Base-by-base conservation (phyloP, 1,140 invertebrate genomes). In the Mactra quadrangularis region DNA sequence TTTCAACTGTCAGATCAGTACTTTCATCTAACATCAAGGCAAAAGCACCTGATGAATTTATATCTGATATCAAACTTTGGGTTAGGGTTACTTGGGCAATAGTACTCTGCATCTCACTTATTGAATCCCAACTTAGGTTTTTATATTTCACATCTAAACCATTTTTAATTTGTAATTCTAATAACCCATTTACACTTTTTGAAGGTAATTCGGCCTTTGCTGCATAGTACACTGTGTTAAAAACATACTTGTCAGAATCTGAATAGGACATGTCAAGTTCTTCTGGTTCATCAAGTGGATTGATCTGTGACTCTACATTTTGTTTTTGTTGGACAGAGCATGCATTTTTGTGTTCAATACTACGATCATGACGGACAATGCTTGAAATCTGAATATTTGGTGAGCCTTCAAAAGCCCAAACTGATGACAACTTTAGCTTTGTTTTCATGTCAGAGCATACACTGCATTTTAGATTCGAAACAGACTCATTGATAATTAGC, bases 1-100 rank as follows among this genome's bases (percentile, higher is more conserved):
- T 77, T 11, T 78, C 57, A 9, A 68, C 62, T 41, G 77, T 60
- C 1, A 59, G n/a, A 60, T 81, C 77, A 45, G 66, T 81, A 47
- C 66, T 81, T 45, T 64, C 60, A 64, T 45, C 33, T 33, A 64
- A 25, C 60, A 64, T 64, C 19, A 64, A 13, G 35, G n/a, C 55
- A 57, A 57, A 57, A 57, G 6, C 6, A 7, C 15, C 22, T 31
- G 25, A 53, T 27, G 1, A 25, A 11, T 25, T 59, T 19, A 75
- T 59, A 27, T 75, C 71, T 33, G 11, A n/a, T 3, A 75, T n/a
- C 19, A 75, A 11, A 17, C 59, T 53, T 41, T 31, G 35, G 25
- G 41, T 38, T 1, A 52, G 27, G n/a, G n/a, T n/a, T 22, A 52
- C 25, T 17, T 57, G 19, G 4, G 19, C 7, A 41, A 75, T 75